Evolutionary conservation across 2,797 vertebrate species (phyloP).

Genomic region (Triplophysa yarkandensis): DNA sequence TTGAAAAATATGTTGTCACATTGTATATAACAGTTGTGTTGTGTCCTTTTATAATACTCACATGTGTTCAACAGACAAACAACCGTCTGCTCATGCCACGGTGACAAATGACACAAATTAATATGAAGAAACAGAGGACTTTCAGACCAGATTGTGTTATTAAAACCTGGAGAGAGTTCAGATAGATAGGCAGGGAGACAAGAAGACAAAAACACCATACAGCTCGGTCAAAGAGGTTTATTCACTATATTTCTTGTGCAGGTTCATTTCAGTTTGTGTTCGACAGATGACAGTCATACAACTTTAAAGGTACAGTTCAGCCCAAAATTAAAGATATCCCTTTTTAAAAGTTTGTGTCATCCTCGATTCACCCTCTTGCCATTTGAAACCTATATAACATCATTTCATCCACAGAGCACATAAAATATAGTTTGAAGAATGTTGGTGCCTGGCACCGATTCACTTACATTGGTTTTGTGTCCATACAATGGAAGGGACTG

Average conservation of each 20-base stretch:
- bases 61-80: constrained; percentile 57
- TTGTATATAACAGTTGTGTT: constrained; percentile 43
- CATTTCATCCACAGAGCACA: no score
- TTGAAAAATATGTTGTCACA: constrained; percentile 3
- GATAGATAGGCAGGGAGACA: constrained; percentile 22
- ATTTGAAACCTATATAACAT: no score
- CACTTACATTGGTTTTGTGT: no score
- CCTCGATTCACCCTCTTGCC: no score
- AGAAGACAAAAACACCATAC: neutral
- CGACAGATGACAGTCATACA: neutral
- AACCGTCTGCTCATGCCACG: constrained; percentile 56
- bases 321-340: no score
- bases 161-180: constrained; percentile 57
- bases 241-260: no score
- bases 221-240: neutral
- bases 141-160: constrained; percentile 58
- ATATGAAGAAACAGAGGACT: constrained; percentile 48
- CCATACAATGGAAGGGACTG: no score
- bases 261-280: no score
- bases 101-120: constrained; percentile 61
- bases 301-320: neutral
- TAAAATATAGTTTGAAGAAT: no score
- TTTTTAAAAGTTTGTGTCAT: no score
- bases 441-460: no score
- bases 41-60: constrained; percentile 50